Conservation (phyloP, 2,888 invertebrate species). For the Psylliodes chrysocephalus region DNA sequence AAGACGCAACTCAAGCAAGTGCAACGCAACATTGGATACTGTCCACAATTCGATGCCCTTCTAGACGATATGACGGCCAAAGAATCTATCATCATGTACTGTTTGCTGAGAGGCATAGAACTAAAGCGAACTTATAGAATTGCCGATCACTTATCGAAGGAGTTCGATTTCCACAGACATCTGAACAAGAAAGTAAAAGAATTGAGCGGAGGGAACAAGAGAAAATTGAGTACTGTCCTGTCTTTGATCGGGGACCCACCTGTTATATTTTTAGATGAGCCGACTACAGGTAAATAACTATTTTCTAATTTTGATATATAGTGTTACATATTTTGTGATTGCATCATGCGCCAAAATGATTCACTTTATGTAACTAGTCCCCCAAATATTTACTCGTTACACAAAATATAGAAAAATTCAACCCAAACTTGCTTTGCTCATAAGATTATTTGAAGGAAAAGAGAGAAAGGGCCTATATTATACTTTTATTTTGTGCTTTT, state of each 20-base stretch:
- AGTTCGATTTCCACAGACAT: slow-evolving; percentile 63
- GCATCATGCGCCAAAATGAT: too few species aligned
- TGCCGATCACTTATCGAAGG: slow-evolving; percentile 59
- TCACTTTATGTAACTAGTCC: too few species aligned
- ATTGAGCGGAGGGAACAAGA: slow-evolving; percentile 68
- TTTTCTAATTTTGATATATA: too few species aligned
- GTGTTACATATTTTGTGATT: too few species aligned
- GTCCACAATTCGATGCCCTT: slow-evolving; percentile 70
- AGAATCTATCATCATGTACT: slow-evolving; percentile 67
- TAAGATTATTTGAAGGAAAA: too few species aligned
- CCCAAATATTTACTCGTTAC: too few species aligned
- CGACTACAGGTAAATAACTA: slow-evolving; percentile 65
- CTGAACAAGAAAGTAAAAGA: slow-evolving; percentile 63
- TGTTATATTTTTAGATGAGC: slow-evolving; percentile 67
- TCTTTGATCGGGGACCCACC: slow-evolving; percentile 68
- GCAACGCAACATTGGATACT: slow-evolving; percentile 69
- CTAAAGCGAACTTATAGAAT: slow-evolving; percentile 53
- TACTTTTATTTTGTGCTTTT: too few species aligned
- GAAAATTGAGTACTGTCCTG: slow-evolving; percentile 68
- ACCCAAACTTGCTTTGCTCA: too few species aligned
- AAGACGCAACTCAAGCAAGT: slow-evolving; percentile 68
- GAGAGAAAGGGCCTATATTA: too few species aligned
- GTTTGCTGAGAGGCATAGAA: slow-evolving; percentile 64
- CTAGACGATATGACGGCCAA: slow-evolving; percentile 68
- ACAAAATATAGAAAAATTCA: too few species aligned